Percentiles rank a stretch among this genome's conserved stretches.
phyloP scores from a whole-genome alignment of 2,113 vertebrate species.

The Sorex fumeus region DNA sequence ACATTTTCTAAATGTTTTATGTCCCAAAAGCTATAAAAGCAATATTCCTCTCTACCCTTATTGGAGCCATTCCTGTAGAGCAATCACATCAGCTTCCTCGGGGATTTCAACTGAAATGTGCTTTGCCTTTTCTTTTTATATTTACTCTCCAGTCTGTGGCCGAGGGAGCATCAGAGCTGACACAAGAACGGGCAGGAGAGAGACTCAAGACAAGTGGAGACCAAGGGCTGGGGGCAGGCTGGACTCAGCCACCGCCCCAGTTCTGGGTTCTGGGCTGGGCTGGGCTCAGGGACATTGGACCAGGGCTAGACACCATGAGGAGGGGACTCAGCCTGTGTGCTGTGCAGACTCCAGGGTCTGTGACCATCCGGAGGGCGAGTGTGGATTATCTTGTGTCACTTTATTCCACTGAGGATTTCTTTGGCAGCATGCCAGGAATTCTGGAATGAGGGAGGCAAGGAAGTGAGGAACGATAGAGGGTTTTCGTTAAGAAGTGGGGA shows the following conservation, averaged over 20 bases:
- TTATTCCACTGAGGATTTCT: background rate
- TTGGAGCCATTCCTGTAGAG: constrained; percentile 89
- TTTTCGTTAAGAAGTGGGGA: too few species aligned
- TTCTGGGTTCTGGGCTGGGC: too few species aligned
- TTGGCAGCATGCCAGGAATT: background rate
- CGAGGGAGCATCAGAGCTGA: constrained; percentile 83
- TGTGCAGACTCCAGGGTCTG: background rate
- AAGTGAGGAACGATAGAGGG: too few species aligned
- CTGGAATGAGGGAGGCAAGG: background rate
- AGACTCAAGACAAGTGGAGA: background rate
- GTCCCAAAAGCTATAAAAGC: constrained; percentile 91
- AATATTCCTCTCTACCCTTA: constrained; percentile 91
- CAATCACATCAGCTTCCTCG: constrained; percentile 89
- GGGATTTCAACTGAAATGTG: constrained; percentile 87
- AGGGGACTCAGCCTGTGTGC: background rate
- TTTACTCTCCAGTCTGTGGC: constrained; percentile 87
- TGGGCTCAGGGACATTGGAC: background rate
- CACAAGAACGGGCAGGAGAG: constrained; percentile 85
- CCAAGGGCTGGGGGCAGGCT: background rate
- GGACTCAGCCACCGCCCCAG: too few species aligned
- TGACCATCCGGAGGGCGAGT: background rate
- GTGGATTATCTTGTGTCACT: background rate
- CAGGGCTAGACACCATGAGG: rapidly evolving
- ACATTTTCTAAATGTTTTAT: constrained; percentile 91
- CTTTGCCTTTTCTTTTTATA: constrained; percentile 85